Evolutionary conservation across 2,888 invertebrate species (phyloP).

Genomic region (Mythimna loreyi): DNA sequence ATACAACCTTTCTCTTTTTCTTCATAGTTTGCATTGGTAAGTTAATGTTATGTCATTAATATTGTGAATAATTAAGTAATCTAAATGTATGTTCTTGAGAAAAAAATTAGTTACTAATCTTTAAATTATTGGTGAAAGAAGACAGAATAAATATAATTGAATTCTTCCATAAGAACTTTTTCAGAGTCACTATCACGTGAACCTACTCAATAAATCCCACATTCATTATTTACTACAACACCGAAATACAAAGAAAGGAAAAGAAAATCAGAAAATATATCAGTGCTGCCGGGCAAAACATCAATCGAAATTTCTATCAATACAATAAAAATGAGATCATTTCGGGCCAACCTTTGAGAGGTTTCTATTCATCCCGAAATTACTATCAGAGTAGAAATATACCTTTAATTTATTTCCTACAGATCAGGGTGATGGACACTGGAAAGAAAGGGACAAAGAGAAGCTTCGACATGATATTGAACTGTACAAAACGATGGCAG

Average conservation of each 20-base stretch:
- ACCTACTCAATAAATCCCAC: constrained; percentile 24
- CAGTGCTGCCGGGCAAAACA: constrained; percentile 62
- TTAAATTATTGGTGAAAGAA: neutral
- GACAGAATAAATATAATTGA: neutral
- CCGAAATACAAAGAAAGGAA: constrained; percentile 42
- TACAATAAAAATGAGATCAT: constrained; percentile 71
- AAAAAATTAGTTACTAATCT: neutral
- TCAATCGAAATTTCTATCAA: constrained; percentile 68
- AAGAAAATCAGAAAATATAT: constrained; percentile 63
- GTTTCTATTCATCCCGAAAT: constrained; percentile 66
- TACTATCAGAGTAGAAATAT: constrained; percentile 63
- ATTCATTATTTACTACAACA: constrained; percentile 49
- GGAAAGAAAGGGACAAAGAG: constrained; percentile 81
- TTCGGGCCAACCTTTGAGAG: constrained; percentile 62
- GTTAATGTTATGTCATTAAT: constrained; percentile 42
- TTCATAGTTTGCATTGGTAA: constrained; percentile 79
- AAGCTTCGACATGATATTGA: constrained; percentile 79
- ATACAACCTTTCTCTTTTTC: constrained; percentile 74
- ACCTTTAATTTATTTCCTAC: constrained; percentile 72
- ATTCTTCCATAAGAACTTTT: constrained; percentile 12
- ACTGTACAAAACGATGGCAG: constrained; percentile 80
- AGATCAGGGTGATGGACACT: constrained; percentile 85
- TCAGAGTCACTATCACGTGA: constrained; percentile 6
- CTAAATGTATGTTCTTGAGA: neutral
- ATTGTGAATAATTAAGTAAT: neutral